phyloP scores from a whole-genome alignment of 2,888 invertebrate species.

The Labia minor region DNA sequence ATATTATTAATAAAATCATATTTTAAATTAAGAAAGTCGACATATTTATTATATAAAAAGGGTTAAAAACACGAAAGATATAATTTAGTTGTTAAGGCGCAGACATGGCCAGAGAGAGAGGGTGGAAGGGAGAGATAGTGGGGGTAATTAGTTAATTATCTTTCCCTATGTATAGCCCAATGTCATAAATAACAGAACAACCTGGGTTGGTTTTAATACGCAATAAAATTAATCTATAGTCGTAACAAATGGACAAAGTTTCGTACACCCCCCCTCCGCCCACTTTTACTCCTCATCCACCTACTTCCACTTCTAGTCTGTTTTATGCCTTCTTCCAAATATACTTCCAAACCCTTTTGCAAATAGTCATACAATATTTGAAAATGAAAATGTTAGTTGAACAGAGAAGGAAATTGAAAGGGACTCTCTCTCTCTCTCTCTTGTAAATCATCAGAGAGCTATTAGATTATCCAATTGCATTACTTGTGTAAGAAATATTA shows the following conservation, averaged over 20 bases:
- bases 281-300: background rate
- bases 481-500: no score
- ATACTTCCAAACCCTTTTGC: background rate
- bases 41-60: no score
- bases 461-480: no score
- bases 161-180: background rate
- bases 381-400: no score
- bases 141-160: slow-evolving; percentile 13
- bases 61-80: background rate
- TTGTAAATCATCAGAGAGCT: no score
- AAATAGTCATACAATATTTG: no score
- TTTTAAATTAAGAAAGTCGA: no score
- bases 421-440: no score
- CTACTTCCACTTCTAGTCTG: no score
- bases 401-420: no score
- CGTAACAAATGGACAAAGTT: slow-evolving; percentile 13
- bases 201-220: slow-evolving; percentile 13
- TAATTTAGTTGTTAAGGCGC: slow-evolving; percentile 6
- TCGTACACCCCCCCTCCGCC: background rate
- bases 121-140: background rate
- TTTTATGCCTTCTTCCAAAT: background rate
- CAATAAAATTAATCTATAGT: slow-evolving; percentile 13
- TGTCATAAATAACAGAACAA: slow-evolving; percentile 13
- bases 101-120: background rate
- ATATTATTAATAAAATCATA: no score